Percentiles rank a stretch among this genome's conserved stretches.
These are phyloP conservation scores for Campaea margaritaria DNA, from an alignment of 2,888 invertebrate species.

Conservation along the genomic window DNA sequence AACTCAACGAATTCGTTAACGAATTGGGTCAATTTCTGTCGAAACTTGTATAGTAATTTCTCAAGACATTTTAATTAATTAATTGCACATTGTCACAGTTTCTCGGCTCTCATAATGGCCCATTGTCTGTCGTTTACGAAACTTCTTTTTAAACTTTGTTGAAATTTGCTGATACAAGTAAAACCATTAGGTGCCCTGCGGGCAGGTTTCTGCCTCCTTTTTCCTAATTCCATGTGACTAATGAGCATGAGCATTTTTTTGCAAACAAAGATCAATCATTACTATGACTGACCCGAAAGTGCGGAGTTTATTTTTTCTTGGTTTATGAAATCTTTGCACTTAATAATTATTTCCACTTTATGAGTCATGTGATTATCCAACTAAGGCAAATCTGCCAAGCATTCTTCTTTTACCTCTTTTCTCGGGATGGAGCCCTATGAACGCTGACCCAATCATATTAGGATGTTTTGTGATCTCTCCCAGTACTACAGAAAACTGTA, in stretches of 20 bases:
- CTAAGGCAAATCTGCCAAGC: too few relatives aligned
- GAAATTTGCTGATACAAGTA: conserved; percentile 17
- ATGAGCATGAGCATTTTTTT: conserved; percentile 4
- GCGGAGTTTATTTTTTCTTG: not conserved
- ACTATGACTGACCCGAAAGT: not conserved
- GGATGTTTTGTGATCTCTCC: too few relatives aligned
- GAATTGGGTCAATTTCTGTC: conserved; percentile 33
- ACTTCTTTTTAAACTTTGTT: conserved; percentile 31
- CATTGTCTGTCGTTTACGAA: conserved; percentile 48
- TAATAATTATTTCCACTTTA: not conserved
- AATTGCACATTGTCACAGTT: conserved; percentile 46
- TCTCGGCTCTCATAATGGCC: conserved; percentile 39
- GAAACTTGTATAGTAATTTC: conserved; percentile 37
- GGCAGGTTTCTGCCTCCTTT: too few relatives aligned
- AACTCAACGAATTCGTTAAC: conserved; percentile 19
- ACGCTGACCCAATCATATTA: too few relatives aligned
- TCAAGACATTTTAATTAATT: conserved; percentile 47
- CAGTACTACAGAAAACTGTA: too few relatives aligned
- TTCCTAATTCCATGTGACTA: not conserved
- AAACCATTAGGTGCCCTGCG: not conserved
- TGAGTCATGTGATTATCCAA: not conserved
- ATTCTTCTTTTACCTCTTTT: too few relatives aligned
- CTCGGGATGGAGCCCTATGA: too few relatives aligned
- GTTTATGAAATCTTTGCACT: not conserved
- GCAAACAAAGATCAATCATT: not conserved